phyloP scores from a whole-genome alignment of 2,797 vertebrate species.

The Poeciliopsis paucimaculata region DNA sequence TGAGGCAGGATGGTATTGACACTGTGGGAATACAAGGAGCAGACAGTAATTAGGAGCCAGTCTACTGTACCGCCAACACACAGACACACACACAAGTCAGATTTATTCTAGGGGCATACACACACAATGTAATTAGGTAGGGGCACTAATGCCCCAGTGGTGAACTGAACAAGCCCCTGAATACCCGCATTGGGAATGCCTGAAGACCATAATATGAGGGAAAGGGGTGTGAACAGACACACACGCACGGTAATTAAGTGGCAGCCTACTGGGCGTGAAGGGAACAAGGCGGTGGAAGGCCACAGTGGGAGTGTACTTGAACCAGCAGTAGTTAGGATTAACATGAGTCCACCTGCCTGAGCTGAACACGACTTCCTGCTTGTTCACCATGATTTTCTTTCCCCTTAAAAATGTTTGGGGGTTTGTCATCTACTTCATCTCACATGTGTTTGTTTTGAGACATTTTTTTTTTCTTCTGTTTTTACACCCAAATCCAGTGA shows the following conservation, averaged over 20 bases:
- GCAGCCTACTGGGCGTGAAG: conserved; percentile 59
- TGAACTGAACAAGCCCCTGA: conserved; percentile 71
- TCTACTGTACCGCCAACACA: conserved; percentile 87
- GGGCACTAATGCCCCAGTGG: conserved; percentile 62
- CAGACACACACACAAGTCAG: conserved; percentile 62
- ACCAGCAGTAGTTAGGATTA: conserved; percentile 62
- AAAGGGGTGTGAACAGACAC: conserved; percentile 41
- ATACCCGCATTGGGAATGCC: conserved; percentile 62
- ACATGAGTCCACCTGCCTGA: conserved; percentile 47
- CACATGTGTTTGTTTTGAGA: background rate
- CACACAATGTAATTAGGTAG: conserved; percentile 68
- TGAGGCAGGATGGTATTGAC: conserved; percentile 96
- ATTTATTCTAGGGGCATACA: conserved; percentile 36
- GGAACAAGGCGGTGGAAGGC: conserved; percentile 54
- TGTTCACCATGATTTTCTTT: background rate
- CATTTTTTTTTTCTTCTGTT: background rate
- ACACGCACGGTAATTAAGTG: conserved; percentile 58
- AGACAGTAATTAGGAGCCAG: conserved; percentile 96
- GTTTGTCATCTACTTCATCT: background rate
- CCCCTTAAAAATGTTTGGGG: background rate
- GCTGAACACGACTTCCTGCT: conserved; percentile 1
- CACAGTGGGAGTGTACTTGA: conserved; percentile 60
- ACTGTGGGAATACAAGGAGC: conserved; percentile 93
- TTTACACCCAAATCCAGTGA: background rate
- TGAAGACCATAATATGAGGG: conserved; percentile 57